Conservation (phyloP, 1,140 invertebrate genomes). For the Drosophila nigrodunni region DNA sequence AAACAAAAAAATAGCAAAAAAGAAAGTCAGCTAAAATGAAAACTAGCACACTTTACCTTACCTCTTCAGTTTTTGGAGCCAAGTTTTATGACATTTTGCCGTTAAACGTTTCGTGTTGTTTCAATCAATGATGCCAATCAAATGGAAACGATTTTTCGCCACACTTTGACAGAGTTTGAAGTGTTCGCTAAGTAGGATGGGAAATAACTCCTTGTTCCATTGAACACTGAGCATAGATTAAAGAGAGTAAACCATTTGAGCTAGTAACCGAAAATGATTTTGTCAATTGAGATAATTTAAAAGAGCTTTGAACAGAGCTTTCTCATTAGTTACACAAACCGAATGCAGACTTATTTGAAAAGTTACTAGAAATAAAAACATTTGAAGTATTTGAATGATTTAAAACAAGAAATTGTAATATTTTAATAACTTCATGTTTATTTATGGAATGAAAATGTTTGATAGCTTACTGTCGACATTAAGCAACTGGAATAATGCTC, state of each 20-base stretch:
- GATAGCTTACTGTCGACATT: neutral
- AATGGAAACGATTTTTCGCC: slow-evolving; percentile 73
- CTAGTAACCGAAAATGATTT: neutral
- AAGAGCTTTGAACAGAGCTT: neutral
- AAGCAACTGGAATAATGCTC: neutral
- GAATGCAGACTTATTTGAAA: no score
- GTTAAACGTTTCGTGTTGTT: slow-evolving; percentile 80
- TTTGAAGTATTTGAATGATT: no score
- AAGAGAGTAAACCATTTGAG: slow-evolving; percentile 16
- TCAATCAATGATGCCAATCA: slow-evolving; percentile 82
- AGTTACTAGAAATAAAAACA: no score
- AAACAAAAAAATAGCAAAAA: slow-evolving; percentile 14
- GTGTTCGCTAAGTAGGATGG: slow-evolving; percentile 22
- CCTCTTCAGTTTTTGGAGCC: slow-evolving; percentile 41
- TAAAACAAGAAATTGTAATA: no score
- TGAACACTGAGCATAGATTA: slow-evolving; percentile 9
- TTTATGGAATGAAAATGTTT: no score
- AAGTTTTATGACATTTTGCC: slow-evolving; percentile 67
- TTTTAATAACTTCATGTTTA: no score
- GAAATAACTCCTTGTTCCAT: slow-evolving; percentile 1
- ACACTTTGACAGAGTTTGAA: slow-evolving; percentile 46
- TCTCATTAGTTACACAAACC: no score
- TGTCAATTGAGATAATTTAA: slow-evolving; percentile 10
- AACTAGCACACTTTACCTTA: slow-evolving; percentile 65
- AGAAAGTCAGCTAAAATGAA: slow-evolving; percentile 38